Evolutionary conservation across 2,888 invertebrate genomes (phyloP), one percentile per base, ranked within the genome.

Genomic region (Spodoptera exigua): DNA sequence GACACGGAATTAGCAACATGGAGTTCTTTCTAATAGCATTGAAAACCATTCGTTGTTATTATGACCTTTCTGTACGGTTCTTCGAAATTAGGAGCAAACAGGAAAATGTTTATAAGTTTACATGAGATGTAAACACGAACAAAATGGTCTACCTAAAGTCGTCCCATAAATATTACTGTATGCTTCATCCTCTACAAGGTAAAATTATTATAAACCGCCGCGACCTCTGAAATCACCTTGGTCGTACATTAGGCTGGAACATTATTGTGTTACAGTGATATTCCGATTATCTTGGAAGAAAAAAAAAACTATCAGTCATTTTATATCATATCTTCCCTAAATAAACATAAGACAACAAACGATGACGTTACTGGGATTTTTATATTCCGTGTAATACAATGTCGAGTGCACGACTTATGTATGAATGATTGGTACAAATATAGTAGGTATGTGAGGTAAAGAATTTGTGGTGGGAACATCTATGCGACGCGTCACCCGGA

Each of bases 141-240:
- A 48, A 60, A 48, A 53, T 49, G 37, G 55, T 52, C n/a, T 57
- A 7, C 40, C 14, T 27, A 27, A 59, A 68, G 60, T 57, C 47
- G 61, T 66, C 52, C 40, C 64, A 75, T 76, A 75, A 77, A 74
- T 68, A 27, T 27, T 27, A 40, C 16, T 12, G 16, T 69, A 74
- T 69, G 53, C 66, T 63, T 61, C 64, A 72, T 73, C 68, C 49
- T 70, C 65, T 70, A 71, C 71, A 70, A 78, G 62, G 71, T 76
- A 70, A 66, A 48, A 57, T 63, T n/a, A 12, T 5, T 17, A 14
- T 9, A 18, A 57, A 53, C 61, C 77, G 68, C 86, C 83, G 84
- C 87, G 87, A 87, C 85, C 84, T 83, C 85, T 82, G 78, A 81
- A 81, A 71, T 76, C 75, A 74, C 77, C 73, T 67, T 66, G 63